These are phyloP conservation scores for Gadopsis marmoratus DNA, from an alignment of 2,797 vertebrate genomes.

Conservation along the genomic window DNA sequence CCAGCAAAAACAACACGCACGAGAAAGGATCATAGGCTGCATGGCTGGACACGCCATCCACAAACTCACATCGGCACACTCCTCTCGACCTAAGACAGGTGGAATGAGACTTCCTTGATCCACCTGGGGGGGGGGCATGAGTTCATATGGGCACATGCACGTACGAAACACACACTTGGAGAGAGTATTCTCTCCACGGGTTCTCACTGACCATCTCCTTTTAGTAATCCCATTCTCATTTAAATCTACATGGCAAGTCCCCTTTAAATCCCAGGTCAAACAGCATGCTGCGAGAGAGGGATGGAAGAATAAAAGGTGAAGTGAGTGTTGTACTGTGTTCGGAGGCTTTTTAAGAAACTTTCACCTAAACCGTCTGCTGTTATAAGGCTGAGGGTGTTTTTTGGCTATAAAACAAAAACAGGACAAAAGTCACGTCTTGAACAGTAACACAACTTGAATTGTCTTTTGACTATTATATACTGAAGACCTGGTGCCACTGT, in stretches of 20 bases:
- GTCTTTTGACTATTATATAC: neutral
- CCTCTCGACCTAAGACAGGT: neutral
- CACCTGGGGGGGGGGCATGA: neutral
- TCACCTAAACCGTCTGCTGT: neutral
- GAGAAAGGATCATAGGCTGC: neutral
- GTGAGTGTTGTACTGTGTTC: neutral
- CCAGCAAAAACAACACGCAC: conserved; percentile 4
- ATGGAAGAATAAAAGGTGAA: conserved; percentile 12
- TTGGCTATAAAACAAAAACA: conserved; percentile 5
- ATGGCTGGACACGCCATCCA: neutral
- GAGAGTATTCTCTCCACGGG: neutral
- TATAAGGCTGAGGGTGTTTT: neutral
- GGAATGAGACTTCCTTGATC: conserved; percentile 27
- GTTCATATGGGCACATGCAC: too few relatives aligned
- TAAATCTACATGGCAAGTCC: conserved; percentile 49
- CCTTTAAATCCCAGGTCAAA: conserved; percentile 49
- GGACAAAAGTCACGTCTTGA: neutral
- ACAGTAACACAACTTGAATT: neutral
- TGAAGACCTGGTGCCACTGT: neutral
- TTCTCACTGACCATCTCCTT: conserved; percentile 45
- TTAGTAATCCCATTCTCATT: conserved; percentile 50
- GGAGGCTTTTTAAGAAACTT: conserved; percentile 5
- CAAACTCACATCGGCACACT: conserved; percentile 10
- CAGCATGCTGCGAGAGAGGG: neutral
- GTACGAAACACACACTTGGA: too few relatives aligned